Percentiles rank a stretch among this genome's conserved stretches.
Evolutionary conservation across 2,888 invertebrate species (phyloP).

Genomic region (Tortrix viridana): DNA sequence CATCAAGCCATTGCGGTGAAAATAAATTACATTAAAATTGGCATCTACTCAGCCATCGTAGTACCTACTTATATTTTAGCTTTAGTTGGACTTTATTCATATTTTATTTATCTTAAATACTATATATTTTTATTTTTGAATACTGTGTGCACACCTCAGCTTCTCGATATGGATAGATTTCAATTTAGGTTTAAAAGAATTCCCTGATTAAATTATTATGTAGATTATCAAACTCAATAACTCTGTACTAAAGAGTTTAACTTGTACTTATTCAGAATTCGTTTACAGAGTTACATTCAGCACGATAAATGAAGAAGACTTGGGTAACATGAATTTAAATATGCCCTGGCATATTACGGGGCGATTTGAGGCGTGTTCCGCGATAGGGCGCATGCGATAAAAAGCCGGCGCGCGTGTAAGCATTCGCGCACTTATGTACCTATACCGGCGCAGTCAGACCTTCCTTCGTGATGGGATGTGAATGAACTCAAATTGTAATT

Average conservation of each 20-base stretch:
- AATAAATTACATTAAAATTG: too few relatives aligned
- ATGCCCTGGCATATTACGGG: slow-evolving; percentile 44
- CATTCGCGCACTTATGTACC: slow-evolving; percentile 41
- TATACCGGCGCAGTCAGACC: slow-evolving; percentile 36
- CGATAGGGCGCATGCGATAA: slow-evolving; percentile 45
- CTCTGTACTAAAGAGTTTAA: too few relatives aligned
- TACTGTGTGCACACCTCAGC: too few relatives aligned
- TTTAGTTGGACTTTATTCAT: too few relatives aligned
- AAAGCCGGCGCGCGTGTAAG: slow-evolving; percentile 39
- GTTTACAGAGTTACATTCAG: slow-evolving; percentile 7
- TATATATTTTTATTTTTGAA: too few relatives aligned
- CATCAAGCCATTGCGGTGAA: too few relatives aligned
- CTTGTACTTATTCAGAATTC: slow-evolving; percentile 15
- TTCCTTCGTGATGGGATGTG: slow-evolving; percentile 17
- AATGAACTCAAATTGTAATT: slow-evolving; percentile 13
- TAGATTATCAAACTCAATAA: neutral
- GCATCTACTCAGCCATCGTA: too few relatives aligned
- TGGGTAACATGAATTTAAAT: slow-evolving; percentile 46
- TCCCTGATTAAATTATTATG: too few relatives aligned
- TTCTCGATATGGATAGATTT: too few relatives aligned
- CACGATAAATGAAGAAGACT: slow-evolving; percentile 28
- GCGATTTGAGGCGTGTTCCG: slow-evolving; percentile 47
- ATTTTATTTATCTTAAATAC: too few relatives aligned
- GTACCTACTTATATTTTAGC: too few relatives aligned
- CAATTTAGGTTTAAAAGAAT: too few relatives aligned